phyloP scores from a whole-genome alignment of 2,888 invertebrate species.

The Xanthorhoe spadicearia region DNA sequence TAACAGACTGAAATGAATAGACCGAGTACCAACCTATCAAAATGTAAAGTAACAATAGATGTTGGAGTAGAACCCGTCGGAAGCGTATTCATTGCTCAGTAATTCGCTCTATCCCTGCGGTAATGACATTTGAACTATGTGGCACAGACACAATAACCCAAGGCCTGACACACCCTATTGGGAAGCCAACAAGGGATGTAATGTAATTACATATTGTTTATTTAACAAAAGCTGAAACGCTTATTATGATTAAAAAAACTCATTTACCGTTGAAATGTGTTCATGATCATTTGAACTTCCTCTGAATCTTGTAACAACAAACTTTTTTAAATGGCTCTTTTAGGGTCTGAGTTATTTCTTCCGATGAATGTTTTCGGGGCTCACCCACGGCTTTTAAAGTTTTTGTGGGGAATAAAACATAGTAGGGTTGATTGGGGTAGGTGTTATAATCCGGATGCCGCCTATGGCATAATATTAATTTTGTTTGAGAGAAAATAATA shows the following conservation, averaged over 20 bases:
- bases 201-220: slow-evolving; percentile 52
- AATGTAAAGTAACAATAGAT: slow-evolving; percentile 29
- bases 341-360: slow-evolving; percentile 63
- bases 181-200: slow-evolving; percentile 39
- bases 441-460: slow-evolving; percentile 41
- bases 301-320: slow-evolving; percentile 55
- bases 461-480: slow-evolving; percentile 20
- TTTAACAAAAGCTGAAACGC: slow-evolving; percentile 46
- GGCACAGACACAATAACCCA: slow-evolving; percentile 29
- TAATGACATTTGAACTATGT: slow-evolving; percentile 47
- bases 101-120: slow-evolving; percentile 56
- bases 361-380: slow-evolving; percentile 51
- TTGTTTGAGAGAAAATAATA: slow-evolving; percentile 1
- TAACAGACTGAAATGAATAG: slow-evolving; percentile 31
- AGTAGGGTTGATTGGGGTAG: slow-evolving; percentile 41
- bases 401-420: slow-evolving; percentile 43
- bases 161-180: slow-evolving; percentile 29
- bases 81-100: slow-evolving; percentile 53
- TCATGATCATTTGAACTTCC: slow-evolving; percentile 54
- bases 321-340: slow-evolving; percentile 33
- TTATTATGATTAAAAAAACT: slow-evolving; percentile 43
- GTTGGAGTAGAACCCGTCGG: slow-evolving; percentile 35
- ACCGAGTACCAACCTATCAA: slow-evolving; percentile 18
- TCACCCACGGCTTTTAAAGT: slow-evolving; percentile 37
- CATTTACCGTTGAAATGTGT: slow-evolving; percentile 43